Evolutionary conservation across 2,113 vertebrate genomes (phyloP), one percentile per base, ranked within the genome.

Genomic region (Microcebus tavaratra): DNA sequence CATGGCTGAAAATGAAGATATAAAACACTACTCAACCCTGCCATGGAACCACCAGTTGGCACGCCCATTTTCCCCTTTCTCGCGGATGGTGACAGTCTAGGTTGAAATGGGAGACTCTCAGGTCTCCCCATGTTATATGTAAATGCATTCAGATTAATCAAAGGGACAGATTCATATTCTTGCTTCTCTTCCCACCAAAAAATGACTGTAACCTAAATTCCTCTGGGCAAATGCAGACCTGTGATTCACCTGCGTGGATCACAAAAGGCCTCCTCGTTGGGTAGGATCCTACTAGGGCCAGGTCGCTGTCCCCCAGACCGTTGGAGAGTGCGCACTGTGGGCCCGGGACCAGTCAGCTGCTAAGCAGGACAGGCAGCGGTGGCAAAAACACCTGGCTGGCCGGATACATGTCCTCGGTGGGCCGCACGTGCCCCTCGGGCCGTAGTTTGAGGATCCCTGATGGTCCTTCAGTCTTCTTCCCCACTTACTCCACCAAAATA

Each of bases 1-100:
- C 91, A 88, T 53, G 36, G 65, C 55, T 72, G 18, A 95, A 92
- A 92, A 91, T 82, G 76, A 90, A 96, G 96, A 92, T 81, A 88
- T 78, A 88, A 76, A 94, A 90, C 80, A 53, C 48, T 39, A 27
- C 25, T 50, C n/a, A 80, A 23, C 25, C n/a, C 27, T 72, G 42
- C 13, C 45, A 81, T 17, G 18, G 59, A 39, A 92, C 78, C 50
- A 57, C 29, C 29, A 45, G 76, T 31, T 83, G 55, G 75, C 80
- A 53, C 75, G 63, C 67, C 25, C 7, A 23, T 15, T 80, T 93
- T 86, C 17, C 21, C 45, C 93, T 76, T 80, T 93, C 83, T 55
- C 72, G 39, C 27, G 12, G 53, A 80, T 42, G 53, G 53, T 21
- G 48, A 81, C 7, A 45, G 20, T 12, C 17, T 20, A 23, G 29